Percentiles rank a stretch among this genome's conserved stretches.
Conservation (phyloP, 1,140 invertebrate genomes). For the Heliconius nattereri region DNA sequence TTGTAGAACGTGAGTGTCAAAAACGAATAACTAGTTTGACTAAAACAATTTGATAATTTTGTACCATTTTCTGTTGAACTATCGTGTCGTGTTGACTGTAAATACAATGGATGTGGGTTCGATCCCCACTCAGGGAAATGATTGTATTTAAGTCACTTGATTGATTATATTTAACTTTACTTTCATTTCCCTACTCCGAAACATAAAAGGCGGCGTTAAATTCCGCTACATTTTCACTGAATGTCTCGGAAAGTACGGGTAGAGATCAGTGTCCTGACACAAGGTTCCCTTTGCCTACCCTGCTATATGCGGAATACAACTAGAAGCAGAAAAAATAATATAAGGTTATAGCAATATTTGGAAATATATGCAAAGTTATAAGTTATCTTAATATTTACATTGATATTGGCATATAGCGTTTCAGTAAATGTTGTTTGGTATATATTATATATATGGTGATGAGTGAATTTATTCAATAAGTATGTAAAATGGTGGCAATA, state of each 20-base stretch:
- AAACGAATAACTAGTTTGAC: neutral
- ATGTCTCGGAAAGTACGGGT: too few relatives aligned
- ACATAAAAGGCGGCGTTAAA: too few relatives aligned
- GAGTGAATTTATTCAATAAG: slow-evolving; percentile 15
- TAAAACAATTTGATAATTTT: neutral
- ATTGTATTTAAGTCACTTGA: too few relatives aligned
- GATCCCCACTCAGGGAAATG: too few relatives aligned
- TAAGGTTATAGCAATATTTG: neutral
- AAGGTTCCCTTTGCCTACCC: too few relatives aligned
- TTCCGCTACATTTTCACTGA: too few relatives aligned
- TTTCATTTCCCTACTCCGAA: too few relatives aligned
- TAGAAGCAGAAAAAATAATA: neutral
- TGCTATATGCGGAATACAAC: too few relatives aligned
- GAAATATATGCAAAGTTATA: slow-evolving; percentile 2
- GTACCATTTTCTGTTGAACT: neutral
- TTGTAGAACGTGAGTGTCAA: neutral
- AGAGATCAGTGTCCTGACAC: too few relatives aligned
- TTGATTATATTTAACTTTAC: too few relatives aligned
- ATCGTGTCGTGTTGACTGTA: too few relatives aligned
- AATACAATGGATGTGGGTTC: too few relatives aligned
- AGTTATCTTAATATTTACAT: neutral
- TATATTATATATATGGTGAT: neutral
- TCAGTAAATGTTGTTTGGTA: neutral
- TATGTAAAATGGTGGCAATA: slow-evolving; percentile 8
- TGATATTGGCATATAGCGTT: neutral